Evolutionary conservation across 2,888 invertebrate species (phyloP), one percentile per base, ranked within the genome.

Genomic region (Trachelus tabidus): DNA sequence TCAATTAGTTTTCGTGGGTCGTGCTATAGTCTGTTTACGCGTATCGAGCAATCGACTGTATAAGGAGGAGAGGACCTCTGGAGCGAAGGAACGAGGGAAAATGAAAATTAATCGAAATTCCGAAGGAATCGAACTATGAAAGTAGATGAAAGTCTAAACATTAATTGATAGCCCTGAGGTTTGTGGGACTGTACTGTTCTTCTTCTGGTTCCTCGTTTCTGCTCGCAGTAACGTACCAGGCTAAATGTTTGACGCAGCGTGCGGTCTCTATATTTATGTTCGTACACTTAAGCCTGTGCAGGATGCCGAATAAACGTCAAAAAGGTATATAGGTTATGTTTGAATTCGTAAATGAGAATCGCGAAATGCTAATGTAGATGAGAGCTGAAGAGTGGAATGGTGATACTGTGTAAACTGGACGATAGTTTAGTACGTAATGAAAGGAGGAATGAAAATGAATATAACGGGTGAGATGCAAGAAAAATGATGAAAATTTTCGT

Each of bases 1-100:
- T 82, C 81, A 85, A 85, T 83, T 83, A 81, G 82, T 81, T 23
- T 23, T 23, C 23, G 56, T 23, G 23, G 23, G 23, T 23, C 23
- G 6, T 56, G 9, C 56, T 56, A 56, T 56, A 56, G 69, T 30
- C 71, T 31, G 9, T 2, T 23, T 23, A 23, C 2, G 40, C 9
- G 6, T 56, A 23, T 56, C 23, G 40, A 56, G 15, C 23, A 9
- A 23, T 15, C 40, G 40, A 23, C 9, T 23, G 15, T 4, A 2
- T 56, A 9, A 56, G 40, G 23, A 9, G 56, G 9, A 2, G 23
- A 23, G 23, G 23, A 2, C 0, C 1, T 15, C 1, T 9, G 56
- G 1, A 56, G 56, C 6, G 23, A 23, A 2, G 9, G 23, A 56
- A 23, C 15, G 0, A 23, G 56, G 56, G 56, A 56, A 23, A 56